A percentile compares a stretch with the other conserved stretches of the same genome.
phyloP scores from a whole-genome alignment of 1,140 invertebrate genomes.

The Platyscapa corneri region DNA sequence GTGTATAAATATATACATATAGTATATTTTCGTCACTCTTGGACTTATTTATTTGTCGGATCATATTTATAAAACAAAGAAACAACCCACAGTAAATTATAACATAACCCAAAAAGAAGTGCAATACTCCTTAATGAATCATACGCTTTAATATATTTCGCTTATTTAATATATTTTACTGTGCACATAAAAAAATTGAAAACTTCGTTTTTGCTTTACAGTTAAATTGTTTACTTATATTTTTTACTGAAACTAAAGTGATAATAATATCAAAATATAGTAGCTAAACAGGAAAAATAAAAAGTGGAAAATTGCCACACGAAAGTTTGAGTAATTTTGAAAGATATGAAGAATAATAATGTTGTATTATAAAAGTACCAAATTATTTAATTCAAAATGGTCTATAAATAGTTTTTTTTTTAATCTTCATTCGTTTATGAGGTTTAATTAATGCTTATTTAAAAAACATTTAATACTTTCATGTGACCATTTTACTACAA shows the following conservation, averaged over 20 bases:
- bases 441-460: not conserved
- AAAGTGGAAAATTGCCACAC: not conserved
- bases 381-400: not conserved
- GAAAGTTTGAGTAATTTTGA: not conserved
- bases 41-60: slow-evolving; percentile 52
- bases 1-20: slow-evolving; percentile 65
- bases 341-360: not conserved
- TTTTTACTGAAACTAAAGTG: not conserved
- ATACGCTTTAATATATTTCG: not conserved
- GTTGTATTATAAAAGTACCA: not conserved
- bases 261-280: not conserved
- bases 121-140: not conserved
- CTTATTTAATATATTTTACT: slow-evolving; percentile 3
- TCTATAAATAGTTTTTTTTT: not conserved
- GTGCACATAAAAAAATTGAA: slow-evolving; percentile 32
- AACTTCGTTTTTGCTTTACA: slow-evolving; percentile 17
- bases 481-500: not conserved
- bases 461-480: not conserved
- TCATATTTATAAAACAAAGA: slow-evolving; percentile 52
- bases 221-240: slow-evolving; percentile 21
- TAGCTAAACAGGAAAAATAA: not conserved
- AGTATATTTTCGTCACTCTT: slow-evolving; percentile 53
- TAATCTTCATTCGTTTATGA: not conserved
- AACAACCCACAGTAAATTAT: slow-evolving; percentile 37
- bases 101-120: slow-evolving; percentile 28